Evolutionary conservation across 2,888 invertebrate species (phyloP), one percentile per base, ranked within the genome.

Genomic region (Heliconius ismenius): DNA sequence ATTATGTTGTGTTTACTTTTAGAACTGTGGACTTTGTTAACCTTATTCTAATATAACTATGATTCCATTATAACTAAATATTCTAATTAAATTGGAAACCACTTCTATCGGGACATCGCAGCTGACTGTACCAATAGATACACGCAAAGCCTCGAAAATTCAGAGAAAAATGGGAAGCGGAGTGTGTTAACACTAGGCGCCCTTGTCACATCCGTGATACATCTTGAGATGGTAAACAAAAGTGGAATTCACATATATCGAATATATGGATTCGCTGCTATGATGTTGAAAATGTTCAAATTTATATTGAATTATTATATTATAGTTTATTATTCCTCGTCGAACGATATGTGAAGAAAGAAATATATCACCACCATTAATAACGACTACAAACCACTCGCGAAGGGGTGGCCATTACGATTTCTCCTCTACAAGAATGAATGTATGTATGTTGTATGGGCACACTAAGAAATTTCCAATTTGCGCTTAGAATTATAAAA

Each of bases 401-500:
- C 58, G 3, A 58, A 58, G 58, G n/a, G 58, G 21, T 58, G 58
- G n/a, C 26, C 26, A 62, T 6, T 15, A 15, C 62, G 13, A 62
- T 62, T 62, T 13, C 39, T 15, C 32, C 62, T 24, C 62, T 26
- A 60, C 24, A 36, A 21, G 11, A 28, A 26, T 4, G 18, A 13
- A 39, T 15, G 18, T 36, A 43, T 26, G n/a, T 69, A n/a, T 43
- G 7, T 10, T 58, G 58, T 58, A 58, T 11, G 1, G n/a, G 3
- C n/a, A n/a, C n/a, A 39, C 24, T 67, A 67, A 28, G 69, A 54
- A 64, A 62, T 70, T 24, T 26, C 26, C 36, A 72, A 64, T 65
- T 72, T 72, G 39, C 64, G 64, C 69, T 72, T 72, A 54, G 76
- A 76, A 72, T 72, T 72, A 65, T 76, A 76, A 72, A 76, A 76